These are phyloP conservation scores for Xylota sylvarum DNA, from an alignment of 2,888 invertebrate genomes.

Conservation along the genomic window DNA sequence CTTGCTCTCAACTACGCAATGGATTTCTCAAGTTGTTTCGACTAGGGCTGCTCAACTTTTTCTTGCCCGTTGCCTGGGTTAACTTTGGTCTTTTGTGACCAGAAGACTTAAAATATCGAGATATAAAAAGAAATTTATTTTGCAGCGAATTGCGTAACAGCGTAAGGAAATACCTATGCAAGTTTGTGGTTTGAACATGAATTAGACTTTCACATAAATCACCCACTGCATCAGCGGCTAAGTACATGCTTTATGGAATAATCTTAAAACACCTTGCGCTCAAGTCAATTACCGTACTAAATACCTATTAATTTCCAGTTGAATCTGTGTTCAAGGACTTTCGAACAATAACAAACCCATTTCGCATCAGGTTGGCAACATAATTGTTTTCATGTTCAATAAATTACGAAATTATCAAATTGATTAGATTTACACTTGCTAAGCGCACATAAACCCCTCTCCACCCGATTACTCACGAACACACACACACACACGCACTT, in stretches of 20 bases:
- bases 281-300: background rate
- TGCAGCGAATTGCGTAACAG: no score
- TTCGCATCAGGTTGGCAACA: background rate
- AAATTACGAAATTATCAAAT: slow-evolving; percentile 25
- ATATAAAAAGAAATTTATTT: no score
- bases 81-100: no score
- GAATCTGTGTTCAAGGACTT: background rate
- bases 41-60: no score
- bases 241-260: background rate
- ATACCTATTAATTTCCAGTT: background rate
- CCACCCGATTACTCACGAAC: background rate
- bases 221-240: no score
- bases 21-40: no score
- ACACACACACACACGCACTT: background rate
- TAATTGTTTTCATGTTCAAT: slow-evolving; percentile 9
- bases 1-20: no score
- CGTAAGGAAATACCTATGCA: no score
- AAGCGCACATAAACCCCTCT: background rate
- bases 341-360: background rate
- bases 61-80: no score
- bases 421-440: slow-evolving; percentile 20
- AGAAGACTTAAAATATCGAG: no score
- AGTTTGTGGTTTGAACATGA: no score
- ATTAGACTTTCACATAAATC: no score
- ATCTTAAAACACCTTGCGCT: background rate